Conservation (phyloP, 2,888 invertebrate species). For the Dicranocentrus wangi region DNA sequence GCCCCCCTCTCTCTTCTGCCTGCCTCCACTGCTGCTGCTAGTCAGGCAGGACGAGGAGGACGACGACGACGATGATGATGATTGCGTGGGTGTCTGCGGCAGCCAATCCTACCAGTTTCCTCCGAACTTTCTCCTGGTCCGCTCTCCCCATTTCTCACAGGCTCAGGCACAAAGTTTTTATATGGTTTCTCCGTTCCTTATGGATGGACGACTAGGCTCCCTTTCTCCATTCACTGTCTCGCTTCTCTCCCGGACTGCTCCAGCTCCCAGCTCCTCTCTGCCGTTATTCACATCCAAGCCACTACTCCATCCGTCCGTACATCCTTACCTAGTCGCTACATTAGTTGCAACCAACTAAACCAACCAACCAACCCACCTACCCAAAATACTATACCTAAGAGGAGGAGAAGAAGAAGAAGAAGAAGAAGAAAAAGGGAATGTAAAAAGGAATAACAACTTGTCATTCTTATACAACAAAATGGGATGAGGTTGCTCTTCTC, state of each 20-base stretch:
- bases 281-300: no score
- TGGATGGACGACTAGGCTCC: background rate
- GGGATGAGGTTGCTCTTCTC: constrained; percentile 16
- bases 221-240: constrained; percentile 35
- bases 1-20: background rate
- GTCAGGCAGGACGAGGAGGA: background rate
- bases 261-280: background rate
- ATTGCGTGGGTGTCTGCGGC: constrained; percentile 71
- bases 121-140: constrained; percentile 46
- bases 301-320: no score
- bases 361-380: no score
- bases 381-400: no score
- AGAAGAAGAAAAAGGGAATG: background rate
- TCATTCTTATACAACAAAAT: constrained; percentile 15
- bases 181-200: constrained; percentile 24
- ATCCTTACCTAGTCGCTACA: no score
- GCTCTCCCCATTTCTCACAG: no score
- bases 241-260: constrained; percentile 18
- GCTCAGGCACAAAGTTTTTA: constrained; percentile 5
- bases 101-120: constrained; percentile 66
- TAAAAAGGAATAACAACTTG: constrained; percentile 19
- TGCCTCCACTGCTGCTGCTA: constrained; percentile 3
- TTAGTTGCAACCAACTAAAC: no score
- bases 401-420: background rate
- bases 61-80: constrained; percentile 49